Base-by-base conservation (phyloP, 2,797 vertebrate genomes). In the Gymnodraco acuticeps region DNA sequence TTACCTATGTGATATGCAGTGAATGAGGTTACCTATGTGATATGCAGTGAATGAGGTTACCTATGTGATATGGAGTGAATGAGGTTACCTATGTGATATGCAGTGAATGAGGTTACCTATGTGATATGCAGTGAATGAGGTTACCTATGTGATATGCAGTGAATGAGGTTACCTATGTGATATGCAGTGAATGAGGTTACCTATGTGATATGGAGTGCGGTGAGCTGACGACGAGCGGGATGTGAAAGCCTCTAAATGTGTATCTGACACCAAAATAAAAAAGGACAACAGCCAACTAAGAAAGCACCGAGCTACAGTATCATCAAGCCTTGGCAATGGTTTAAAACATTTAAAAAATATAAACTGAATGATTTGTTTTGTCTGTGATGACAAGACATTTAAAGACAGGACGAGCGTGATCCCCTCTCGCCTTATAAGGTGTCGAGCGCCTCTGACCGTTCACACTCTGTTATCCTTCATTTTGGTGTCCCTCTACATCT, bases 261-360 rank as follows among this genome's bases (percentile, higher is more conserved):
- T 52, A 77, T 64, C 67, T 31, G 60, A 87, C 70, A 58, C 69
- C 72, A 74, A 83, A 85, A 84, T 38, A 64, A 80, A 9, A 87
- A 87, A 27, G 66, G 66, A 84, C n/a, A 70, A 62, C n/a, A 3
- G 19, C 41, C 4, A 19, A 51, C 10, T 13, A 1, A n/a, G 12
- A 75, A 58, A 74, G 43, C 12, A 66, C 31, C 55, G 54, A 77
- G 31, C 38, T 31, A 67, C 46, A 53, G 43, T 14, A 31, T 70
- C n/a, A 64, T 61, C 17, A 33, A 27, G 47, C 17, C 42, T 31
- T 47, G 62, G 48, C 6, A 46, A 46, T 16, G 53, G 45, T 58
- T 54, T 52, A 15, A 2, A 70, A 42, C 17, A 13, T 61, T 53
- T 41, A 5, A 55, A 43, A 31, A 54, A 45, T 5, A 0, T 27